Evolutionary conservation across 2,797 vertebrate species (phyloP).

Genomic region (Geotrypetes seraphini): DNA sequence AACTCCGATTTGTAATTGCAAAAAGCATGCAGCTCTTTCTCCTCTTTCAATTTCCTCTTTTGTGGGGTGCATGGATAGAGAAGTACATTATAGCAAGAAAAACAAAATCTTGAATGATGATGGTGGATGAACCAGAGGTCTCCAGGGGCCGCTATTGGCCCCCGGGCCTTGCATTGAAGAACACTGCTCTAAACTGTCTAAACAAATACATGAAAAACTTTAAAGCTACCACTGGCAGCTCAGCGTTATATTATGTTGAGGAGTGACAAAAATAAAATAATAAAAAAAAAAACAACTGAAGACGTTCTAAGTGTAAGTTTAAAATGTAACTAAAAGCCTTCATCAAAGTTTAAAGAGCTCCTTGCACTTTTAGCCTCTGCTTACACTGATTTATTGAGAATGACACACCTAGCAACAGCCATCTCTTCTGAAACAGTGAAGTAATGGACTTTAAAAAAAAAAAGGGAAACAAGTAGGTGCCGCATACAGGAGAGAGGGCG

Average conservation of each 20-base stretch:
- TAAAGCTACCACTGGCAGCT: conserved; percentile 27
- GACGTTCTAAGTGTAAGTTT: conserved; percentile 65
- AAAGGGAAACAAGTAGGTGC: conserved; percentile 51
- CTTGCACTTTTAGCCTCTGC: conserved; percentile 65
- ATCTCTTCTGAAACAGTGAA: conserved; percentile 43
- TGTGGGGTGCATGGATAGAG: too few relatives aligned
- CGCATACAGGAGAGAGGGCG: conserved; percentile 61
- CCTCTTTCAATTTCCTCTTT: too few relatives aligned
- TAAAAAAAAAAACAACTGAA: conserved; percentile 36
- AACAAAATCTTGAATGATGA: too few relatives aligned
- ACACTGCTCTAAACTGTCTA: too few relatives aligned
- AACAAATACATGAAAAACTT: conserved; percentile 19
- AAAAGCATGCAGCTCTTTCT: too few relatives aligned
- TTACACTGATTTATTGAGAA: conserved; percentile 73
- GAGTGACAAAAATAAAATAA: conserved; percentile 53
- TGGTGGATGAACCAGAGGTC: too few relatives aligned
- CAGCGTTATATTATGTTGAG: conserved; percentile 48
- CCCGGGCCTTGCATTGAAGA: too few relatives aligned
- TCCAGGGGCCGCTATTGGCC: too few relatives aligned
- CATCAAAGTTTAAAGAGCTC: conserved; percentile 75
- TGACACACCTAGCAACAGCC: conserved; percentile 64
- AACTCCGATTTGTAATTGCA: too few relatives aligned
- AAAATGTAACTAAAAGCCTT: conserved; percentile 78
- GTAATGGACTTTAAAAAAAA: conserved; percentile 59
- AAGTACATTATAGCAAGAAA: too few relatives aligned